Conservation (phyloP, 2,888 invertebrate species). For the Eumerus sabulonum region DNA sequence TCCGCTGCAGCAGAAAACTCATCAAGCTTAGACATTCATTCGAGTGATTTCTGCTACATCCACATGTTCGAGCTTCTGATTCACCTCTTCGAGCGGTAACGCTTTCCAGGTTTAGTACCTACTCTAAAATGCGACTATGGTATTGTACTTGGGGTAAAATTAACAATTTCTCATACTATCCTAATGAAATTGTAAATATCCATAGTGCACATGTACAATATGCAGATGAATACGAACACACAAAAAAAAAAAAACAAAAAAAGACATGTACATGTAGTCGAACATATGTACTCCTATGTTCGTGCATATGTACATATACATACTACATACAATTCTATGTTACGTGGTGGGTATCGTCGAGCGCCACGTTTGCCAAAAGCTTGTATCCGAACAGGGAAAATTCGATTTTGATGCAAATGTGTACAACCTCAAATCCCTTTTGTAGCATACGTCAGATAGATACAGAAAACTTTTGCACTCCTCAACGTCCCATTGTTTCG, state of each 20-base stretch:
- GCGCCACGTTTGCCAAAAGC: slow-evolving; percentile 8
- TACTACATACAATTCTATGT: too few species aligned
- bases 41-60: slow-evolving; percentile 9
- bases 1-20: slow-evolving; percentile 47
- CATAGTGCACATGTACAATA: too few species aligned
- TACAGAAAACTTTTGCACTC: slow-evolving; percentile 40
- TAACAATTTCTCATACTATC: slow-evolving; percentile 46
- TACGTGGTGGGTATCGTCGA: not conserved
- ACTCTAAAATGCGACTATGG: slow-evolving; percentile 20
- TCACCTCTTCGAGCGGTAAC: not conserved
- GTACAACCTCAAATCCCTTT: slow-evolving; percentile 58
- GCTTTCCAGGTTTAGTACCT: slow-evolving; percentile 21
- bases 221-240: too few species aligned
- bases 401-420: slow-evolving; percentile 67
- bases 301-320: too few species aligned
- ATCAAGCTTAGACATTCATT: slow-evolving; percentile 43
- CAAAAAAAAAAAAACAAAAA: too few species aligned
- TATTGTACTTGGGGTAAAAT: slow-evolving; percentile 36
- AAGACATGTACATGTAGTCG: slow-evolving; percentile 1
- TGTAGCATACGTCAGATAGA: slow-evolving; percentile 57
- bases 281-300: too few species aligned
- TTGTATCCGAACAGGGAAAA: slow-evolving; percentile 51
- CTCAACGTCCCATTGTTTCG: slow-evolving; percentile 45
- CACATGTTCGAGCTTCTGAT: not conserved
- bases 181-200: slow-evolving; percentile 52